A percentile compares a stretch with the other conserved stretches of the same genome.
phyloP scores from a whole-genome alignment of 2,113 vertebrate species.

The Thermophis baileyi region DNA sequence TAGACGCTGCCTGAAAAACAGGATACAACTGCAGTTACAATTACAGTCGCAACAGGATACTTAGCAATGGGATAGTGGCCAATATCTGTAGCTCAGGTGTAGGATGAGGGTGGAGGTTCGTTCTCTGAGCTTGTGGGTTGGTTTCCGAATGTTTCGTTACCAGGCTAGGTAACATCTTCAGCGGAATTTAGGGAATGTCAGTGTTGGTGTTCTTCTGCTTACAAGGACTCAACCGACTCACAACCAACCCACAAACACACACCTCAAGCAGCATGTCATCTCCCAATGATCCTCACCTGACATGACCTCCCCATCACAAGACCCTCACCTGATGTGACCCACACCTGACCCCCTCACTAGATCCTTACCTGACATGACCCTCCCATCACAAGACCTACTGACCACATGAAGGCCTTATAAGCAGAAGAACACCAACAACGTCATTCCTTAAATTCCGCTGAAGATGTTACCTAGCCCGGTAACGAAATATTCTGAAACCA shows the following conservation, averaged over 20 bases:
- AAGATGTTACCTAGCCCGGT: too few species aligned
- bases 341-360: too few species aligned
- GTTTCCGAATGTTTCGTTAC: fast-evolving
- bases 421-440: neutral
- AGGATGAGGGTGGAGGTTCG: neutral
- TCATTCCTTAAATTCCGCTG: neutral
- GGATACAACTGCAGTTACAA: slow-evolving; percentile 19
- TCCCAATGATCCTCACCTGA: neutral
- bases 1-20: slow-evolving; percentile 82
- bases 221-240: neutral
- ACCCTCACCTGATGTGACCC: neutral
- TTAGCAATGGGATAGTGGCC: neutral
- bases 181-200: neutral
- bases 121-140: neutral
- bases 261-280: neutral
- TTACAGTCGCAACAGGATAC: neutral
- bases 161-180: neutral
- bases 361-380: too few species aligned
- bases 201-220: neutral
- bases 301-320: neutral
- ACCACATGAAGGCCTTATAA: neutral
- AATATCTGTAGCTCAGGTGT: neutral
- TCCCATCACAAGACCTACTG: neutral
- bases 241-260: neutral
- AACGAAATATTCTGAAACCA: neutral